Base-by-base conservation (phyloP, 2,888 invertebrate species). In the Cheiracanthium punctorium region DNA sequence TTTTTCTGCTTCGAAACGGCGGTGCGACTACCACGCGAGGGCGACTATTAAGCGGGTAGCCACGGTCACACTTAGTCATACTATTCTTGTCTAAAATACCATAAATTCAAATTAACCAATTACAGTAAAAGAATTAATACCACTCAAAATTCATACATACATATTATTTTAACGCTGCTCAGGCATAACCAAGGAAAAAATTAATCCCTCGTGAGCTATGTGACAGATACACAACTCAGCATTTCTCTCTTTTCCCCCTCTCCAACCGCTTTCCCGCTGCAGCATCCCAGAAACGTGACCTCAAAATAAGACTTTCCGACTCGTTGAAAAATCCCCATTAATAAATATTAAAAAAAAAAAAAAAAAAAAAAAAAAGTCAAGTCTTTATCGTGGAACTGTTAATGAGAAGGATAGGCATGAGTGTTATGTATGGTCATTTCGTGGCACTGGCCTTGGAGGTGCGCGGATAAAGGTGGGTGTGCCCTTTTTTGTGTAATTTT, bases 311-410 rank as follows among this genome's bases (percentile, higher is more conserved):
- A 30, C 30, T 10, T 30, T 17, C 4, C 1, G 28, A 43, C 71
- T 43, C n/a, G 43, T 5, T 43, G 43, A 43, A 17, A 43, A 10
- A 20, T 29, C 71, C 71, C 43, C 28, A 8, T 71, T 37, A 37
- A 20, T 69, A 69, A 69, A 69, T 33, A 69, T 7, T 37, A 58
- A 58, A 58, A n/a, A n/a, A n/a, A n/a, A n/a, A n/a, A n/a, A n/a
- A n/a, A n/a, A n/a, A n/a, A n/a, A n/a, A n/a, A n/a, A n/a, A n/a
- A 58, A 24, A 58, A 75, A 69, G 48, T 77, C 76, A 84, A 73
- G 77, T 84, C 82, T 82, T 82, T 82, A 76, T 75, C 82, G 77
- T 84, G 74, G 85, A 85, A 80, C 85, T 85, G 85, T 85, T 85
- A 85, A 85, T 85, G 85, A 85, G 85, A 58, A 84, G 82, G 82